Percentiles rank a stretch among this genome's conserved stretches.
Evolutionary conservation across 2,113 vertebrate genomes (phyloP).

Genomic region (Corythaixoides concolor): DNA sequence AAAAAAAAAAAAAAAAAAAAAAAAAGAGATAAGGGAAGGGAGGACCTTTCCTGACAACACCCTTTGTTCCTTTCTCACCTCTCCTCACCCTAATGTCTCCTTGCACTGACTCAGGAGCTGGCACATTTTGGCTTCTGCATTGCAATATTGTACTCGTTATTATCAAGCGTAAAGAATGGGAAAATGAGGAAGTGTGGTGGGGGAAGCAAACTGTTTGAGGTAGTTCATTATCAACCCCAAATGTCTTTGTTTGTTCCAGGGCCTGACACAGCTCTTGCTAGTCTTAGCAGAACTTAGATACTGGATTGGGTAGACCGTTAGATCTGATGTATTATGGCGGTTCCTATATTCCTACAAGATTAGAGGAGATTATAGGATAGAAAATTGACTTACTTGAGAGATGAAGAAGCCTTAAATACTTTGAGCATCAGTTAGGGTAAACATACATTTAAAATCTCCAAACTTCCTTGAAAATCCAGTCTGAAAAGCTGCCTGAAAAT

Average conservation of each 20-base stretch:
- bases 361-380: background rate
- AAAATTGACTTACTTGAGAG: slow-evolving; percentile 1
- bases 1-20: background rate
- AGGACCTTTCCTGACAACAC: background rate
- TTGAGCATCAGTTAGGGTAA: background rate
- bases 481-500: background rate
- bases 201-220: background rate
- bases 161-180: background rate
- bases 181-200: background rate
- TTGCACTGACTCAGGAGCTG: background rate
- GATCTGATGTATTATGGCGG: background rate
- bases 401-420: slow-evolving; percentile 19
- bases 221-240: background rate
- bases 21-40: too few species aligned
- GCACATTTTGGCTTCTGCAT: background rate
- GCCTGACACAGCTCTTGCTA: background rate
- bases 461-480: background rate
- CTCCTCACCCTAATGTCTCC: background rate
- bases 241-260: background rate
- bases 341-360: background rate
- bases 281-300: background rate
- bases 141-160: background rate
- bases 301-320: background rate
- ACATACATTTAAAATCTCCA: background rate
- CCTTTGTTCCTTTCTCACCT: background rate